phyloP scores from a whole-genome alignment of 2,888 invertebrate genomes.

The Drosophila falleni region DNA sequence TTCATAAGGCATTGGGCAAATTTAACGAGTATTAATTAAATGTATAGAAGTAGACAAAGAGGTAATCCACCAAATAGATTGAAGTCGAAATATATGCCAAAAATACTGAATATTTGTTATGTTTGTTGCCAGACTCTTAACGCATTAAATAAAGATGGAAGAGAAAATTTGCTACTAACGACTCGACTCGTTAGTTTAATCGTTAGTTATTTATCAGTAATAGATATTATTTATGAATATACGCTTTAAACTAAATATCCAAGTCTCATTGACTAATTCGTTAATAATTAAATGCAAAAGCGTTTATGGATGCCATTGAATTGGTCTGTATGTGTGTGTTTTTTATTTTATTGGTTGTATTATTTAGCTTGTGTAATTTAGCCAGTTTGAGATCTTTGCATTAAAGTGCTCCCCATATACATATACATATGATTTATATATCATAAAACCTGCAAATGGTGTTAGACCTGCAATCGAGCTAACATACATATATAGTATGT shows the following conservation, averaged over 20 bases:
- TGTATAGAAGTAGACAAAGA: neutral
- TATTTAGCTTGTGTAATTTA: slow-evolving; percentile 13
- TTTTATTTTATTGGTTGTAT: neutral
- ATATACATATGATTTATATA: neutral
- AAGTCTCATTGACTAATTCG: slow-evolving; percentile 17
- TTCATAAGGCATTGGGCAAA: neutral
- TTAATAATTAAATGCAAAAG: slow-evolving; percentile 38
- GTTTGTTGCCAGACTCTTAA: neutral
- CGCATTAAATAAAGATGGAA: slow-evolving; percentile 1
- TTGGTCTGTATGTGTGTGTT: neutral
- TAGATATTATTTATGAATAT: neutral
- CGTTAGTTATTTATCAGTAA: slow-evolving; percentile 1
- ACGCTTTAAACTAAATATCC: slow-evolving; percentile 4
- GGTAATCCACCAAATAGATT: neutral
- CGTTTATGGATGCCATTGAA: slow-evolving; percentile 13
- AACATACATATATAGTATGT: neutral
- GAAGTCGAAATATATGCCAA: slow-evolving; percentile 1
- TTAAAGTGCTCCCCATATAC: slow-evolving; percentile 8
- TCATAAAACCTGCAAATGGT: neutral
- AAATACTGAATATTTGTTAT: slow-evolving; percentile 7
- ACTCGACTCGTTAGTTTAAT: neutral
- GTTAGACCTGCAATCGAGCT: slow-evolving; percentile 1
- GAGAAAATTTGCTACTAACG: neutral
- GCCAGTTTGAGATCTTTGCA: slow-evolving; percentile 48
- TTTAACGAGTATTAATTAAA: neutral